A percentile compares a stretch with the other conserved stretches of the same genome.
These are phyloP conservation scores for Pachyramphus minor DNA, from an alignment of 2,113 vertebrate species.

Conservation along the genomic window DNA sequence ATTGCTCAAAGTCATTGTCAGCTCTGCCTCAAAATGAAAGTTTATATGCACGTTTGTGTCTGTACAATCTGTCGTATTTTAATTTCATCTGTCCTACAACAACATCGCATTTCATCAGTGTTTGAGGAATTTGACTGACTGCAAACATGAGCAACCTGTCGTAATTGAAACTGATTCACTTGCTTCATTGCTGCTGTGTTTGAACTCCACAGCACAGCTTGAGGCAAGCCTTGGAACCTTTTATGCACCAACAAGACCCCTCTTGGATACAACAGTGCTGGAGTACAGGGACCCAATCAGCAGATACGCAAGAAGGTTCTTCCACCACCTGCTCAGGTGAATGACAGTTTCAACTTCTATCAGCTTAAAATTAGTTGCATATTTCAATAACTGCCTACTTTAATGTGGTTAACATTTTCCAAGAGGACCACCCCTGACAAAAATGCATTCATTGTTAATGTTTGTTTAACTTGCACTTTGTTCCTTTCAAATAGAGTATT, in stretches of 20 bases:
- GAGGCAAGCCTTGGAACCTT: constrained; percentile 91
- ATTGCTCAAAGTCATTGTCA: constrained; percentile 71
- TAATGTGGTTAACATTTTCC: constrained; percentile 41
- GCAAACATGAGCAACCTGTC: constrained; percentile 72
- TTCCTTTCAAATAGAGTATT: constrained; percentile 40
- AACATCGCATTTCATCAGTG: constrained; percentile 60
- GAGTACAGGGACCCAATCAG: constrained; percentile 89
- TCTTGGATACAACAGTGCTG: constrained; percentile 83
- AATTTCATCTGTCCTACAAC: constrained; percentile 65
- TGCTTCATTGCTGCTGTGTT: constrained; percentile 67
- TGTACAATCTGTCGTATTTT: constrained; percentile 71
- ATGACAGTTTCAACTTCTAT: constrained; percentile 38
- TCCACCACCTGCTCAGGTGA: constrained; percentile 98
- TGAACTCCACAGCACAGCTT: constrained; percentile 85
- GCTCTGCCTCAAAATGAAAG: constrained; percentile 68
- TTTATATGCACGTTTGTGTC: constrained; percentile 68
- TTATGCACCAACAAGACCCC: constrained; percentile 84
- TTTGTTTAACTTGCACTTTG: constrained; percentile 62
- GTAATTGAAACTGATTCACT: constrained; percentile 66
- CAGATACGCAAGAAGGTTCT: constrained; percentile 92
- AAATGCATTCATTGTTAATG: constrained; percentile 29
- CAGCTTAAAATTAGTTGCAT: constrained; percentile 44
- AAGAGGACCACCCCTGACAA: constrained; percentile 31
- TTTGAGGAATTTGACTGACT: constrained; percentile 72
- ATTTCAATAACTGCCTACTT: constrained; percentile 26